phyloP scores from a whole-genome alignment of 2,797 vertebrate genomes.

The Danio jaintianensis region DNA sequence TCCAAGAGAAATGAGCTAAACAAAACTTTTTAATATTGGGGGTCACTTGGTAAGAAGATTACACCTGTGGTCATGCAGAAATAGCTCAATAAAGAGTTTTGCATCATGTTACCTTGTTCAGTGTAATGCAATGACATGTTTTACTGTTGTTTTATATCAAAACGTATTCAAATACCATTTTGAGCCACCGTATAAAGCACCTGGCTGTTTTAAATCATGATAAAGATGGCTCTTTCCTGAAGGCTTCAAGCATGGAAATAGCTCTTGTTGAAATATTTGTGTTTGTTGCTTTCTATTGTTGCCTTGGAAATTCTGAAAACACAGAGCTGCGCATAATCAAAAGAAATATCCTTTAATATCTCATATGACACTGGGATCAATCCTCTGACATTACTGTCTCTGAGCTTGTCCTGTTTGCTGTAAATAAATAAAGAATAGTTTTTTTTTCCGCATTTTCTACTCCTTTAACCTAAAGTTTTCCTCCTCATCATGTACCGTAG shows the following conservation, averaged over 20 bases:
- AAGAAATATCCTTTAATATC: conserved; percentile 4
- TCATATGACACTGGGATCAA: not conserved
- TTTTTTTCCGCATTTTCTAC: not conserved
- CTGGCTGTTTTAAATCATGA: not conserved
- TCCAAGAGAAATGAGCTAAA: not conserved
- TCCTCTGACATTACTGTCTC: not conserved
- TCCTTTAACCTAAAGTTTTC: conserved; percentile 1
- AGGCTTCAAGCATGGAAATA: conserved; percentile 16
- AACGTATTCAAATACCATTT: not conserved
- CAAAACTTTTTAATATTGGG: not conserved
- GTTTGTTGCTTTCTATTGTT: conserved; percentile 38
- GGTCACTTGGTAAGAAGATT: not conserved
- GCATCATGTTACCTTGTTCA: not conserved
- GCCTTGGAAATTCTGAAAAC: conserved; percentile 38
- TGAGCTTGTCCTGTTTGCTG: not conserved
- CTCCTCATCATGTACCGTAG: not conserved
- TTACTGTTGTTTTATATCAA: not conserved
- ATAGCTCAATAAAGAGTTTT: not conserved
- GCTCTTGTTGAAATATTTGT: conserved; percentile 26
- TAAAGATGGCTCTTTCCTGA: not conserved
- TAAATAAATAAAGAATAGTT: no score
- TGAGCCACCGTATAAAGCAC: not conserved
- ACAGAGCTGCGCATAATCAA: conserved; percentile 29
- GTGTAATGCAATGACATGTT: not conserved
- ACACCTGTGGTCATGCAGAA: not conserved